Base-by-base conservation (phyloP, 2,797 vertebrate species). In the Oceanodroma leucorhoa region DNA sequence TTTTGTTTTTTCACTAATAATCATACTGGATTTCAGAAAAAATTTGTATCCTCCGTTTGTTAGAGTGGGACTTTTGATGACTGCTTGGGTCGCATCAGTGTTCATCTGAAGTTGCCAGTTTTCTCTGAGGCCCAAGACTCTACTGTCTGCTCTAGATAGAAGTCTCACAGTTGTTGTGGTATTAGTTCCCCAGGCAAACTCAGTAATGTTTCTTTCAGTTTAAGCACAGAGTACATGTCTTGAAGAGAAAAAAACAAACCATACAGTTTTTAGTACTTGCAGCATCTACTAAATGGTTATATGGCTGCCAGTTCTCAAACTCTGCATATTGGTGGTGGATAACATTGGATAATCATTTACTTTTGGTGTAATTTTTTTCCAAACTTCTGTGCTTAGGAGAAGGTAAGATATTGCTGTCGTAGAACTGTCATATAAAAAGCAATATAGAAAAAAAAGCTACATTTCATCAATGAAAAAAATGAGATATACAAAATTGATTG, bases 381-480 rank as follows among this genome's bases (percentile, higher is more conserved):
- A 34, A 14, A 69, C 1, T 20, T 8, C 3, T 30, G 2, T 69
- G 22, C 18, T 48, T 69, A 83, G 58, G 32, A 46, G 53, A 36
- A 26, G 16, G 36, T 65, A 65, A 73, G 46, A 36, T 73, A 15
- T 1, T 82, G 22, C 50, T 84, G 24, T 71, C 24, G 7, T 26
- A 43, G 40, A 60, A 43, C 18, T 53, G 23, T 43, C n/a, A 14
- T 2, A 21, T 60, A 32, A 57, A 83, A 77, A 76, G 14, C 14
- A 45, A 7, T 50, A 36, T 34, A 29, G 4, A 69, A 87, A 64
- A 43, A 43, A 54, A 24, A 6, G 1, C 23, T 75, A 10, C 0
- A 0, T 24, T 55, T 76, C 0, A 5, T 73, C 9, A 46, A 6
- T 69, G 4, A 46, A 43, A 85, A 91, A 32, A 14, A 8, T 1